These are phyloP conservation scores for Tortricodes alternella DNA, from an alignment of 2,888 invertebrate genomes.

Conservation along the genomic window DNA sequence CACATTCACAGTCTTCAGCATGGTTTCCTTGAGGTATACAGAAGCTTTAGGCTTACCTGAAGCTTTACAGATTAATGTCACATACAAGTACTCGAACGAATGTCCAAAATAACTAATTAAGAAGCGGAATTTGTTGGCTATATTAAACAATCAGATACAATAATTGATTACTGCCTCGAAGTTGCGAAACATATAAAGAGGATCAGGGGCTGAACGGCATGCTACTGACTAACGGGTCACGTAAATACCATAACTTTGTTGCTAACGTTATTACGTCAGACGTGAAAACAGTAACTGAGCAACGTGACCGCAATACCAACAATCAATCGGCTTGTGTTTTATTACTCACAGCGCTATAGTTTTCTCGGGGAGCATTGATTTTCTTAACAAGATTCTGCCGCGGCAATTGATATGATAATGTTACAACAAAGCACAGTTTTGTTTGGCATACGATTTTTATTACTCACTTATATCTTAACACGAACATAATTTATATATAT, in stretches of 20 bases:
- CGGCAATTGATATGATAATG: conserved; percentile 32
- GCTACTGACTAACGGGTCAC: conserved; percentile 65
- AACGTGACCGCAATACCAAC: conserved; percentile 80
- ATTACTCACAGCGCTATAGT: conserved; percentile 55
- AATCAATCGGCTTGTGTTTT: conserved; percentile 77
- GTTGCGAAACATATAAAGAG: conserved; percentile 42
- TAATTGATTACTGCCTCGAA: conserved; percentile 34
- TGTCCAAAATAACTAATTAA: not conserved
- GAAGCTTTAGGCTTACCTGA: too few relatives aligned
- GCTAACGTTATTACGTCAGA: conserved; percentile 79
- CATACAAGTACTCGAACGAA: too few relatives aligned
- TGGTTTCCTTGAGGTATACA: too few relatives aligned
- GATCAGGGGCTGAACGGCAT: conserved; percentile 48
- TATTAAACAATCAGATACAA: conserved; percentile 2
- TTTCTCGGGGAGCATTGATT: conserved; percentile 56
- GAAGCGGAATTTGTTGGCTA: not conserved
- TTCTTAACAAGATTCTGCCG: conserved; percentile 37
- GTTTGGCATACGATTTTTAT: not conserved
- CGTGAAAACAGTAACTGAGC: conserved; percentile 80
- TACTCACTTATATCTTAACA: too few relatives aligned
- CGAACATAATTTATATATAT: too few relatives aligned
- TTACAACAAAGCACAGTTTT: conserved; percentile 2
- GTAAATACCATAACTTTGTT: conserved; percentile 77
- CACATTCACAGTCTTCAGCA: too few relatives aligned
- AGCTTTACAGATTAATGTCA: too few relatives aligned